A percentile compares a stretch with the other conserved stretches of the same genome.
Evolutionary conservation across 1,140 invertebrate species (phyloP).

Genomic region (Melanaphis sacchari): DNA sequence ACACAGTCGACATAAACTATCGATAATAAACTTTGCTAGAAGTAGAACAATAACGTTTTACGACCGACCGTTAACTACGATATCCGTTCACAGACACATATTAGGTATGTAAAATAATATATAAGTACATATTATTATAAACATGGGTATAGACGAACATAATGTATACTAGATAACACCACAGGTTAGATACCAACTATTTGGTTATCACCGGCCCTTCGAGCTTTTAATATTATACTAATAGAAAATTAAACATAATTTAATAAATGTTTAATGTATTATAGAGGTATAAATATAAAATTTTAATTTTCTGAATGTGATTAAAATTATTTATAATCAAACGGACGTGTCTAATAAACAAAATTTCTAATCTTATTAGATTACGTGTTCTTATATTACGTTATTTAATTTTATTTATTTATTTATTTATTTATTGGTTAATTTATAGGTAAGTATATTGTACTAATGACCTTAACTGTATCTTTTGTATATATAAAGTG

Average conservation of each 20-base stretch:
- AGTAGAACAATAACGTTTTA: background rate
- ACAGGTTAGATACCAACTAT: no score
- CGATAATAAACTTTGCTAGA: background rate
- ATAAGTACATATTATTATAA: no score
- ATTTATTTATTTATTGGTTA: background rate
- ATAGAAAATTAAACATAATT: no score
- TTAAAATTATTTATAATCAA: constrained; percentile 3
- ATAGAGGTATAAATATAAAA: background rate
- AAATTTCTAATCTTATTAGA: background rate
- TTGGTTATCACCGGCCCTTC: no score
- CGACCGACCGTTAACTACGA: background rate
- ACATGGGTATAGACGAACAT: no score
- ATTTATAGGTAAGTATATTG: background rate
- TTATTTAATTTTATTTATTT: background rate
- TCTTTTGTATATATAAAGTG: no score
- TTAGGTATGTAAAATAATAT: background rate
- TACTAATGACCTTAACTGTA: background rate
- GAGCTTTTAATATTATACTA: no score
- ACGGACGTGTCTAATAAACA: background rate
- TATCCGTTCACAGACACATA: background rate
- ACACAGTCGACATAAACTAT: background rate
- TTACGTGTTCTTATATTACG: background rate
- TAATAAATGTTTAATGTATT: background rate
- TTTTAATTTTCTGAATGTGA: background rate
- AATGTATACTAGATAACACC: no score